Conservation (phyloP, 92 coral and sea anemone genomes). For the Actinostola sp. region DNA sequence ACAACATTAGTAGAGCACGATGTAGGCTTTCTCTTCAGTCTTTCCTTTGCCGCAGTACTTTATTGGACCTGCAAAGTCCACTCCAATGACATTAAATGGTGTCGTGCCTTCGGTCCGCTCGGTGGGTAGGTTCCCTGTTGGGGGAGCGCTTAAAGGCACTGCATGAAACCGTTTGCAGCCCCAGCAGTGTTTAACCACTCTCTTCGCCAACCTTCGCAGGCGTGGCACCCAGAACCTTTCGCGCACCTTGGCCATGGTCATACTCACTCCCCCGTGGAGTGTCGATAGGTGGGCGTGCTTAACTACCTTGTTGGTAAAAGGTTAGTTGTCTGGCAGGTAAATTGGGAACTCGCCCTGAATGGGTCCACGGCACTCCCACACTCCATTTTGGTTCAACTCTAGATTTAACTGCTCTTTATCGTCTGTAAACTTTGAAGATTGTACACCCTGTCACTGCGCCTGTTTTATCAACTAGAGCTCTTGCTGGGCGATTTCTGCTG, state of each 20-base stretch:
- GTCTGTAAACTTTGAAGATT: background rate
- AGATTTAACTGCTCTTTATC: constrained; percentile 30
- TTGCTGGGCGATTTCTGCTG: constrained; percentile 13
- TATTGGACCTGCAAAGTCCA: constrained; percentile 32
- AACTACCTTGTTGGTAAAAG: constrained; percentile 6
- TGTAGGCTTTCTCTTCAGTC: constrained; percentile 42
- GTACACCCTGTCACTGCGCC: background rate
- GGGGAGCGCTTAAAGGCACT: constrained; percentile 11
- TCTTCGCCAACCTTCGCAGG: background rate
- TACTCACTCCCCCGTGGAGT: constrained; percentile 24
- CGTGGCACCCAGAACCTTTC: constrained; percentile 21
- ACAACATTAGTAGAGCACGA: constrained; percentile 53
- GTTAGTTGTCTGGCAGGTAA: constrained; percentile 3
- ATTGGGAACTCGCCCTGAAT: constrained; percentile 53
- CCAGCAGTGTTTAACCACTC: background rate
- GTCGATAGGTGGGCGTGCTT: constrained; percentile 10
- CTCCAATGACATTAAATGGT: constrained; percentile 19
- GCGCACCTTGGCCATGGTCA: constrained; percentile 21
- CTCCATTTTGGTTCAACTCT: constrained; percentile 4
- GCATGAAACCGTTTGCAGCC: constrained; percentile 31
- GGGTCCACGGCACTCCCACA: background rate
- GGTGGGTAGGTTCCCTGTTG: constrained; percentile 6
- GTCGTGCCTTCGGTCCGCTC: constrained; percentile 20
- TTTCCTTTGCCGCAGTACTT: constrained; percentile 41
- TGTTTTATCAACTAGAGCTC: constrained; percentile 3